phyloP scores from a whole-genome alignment of 2,888 invertebrate species.

The Apamea sordens region DNA sequence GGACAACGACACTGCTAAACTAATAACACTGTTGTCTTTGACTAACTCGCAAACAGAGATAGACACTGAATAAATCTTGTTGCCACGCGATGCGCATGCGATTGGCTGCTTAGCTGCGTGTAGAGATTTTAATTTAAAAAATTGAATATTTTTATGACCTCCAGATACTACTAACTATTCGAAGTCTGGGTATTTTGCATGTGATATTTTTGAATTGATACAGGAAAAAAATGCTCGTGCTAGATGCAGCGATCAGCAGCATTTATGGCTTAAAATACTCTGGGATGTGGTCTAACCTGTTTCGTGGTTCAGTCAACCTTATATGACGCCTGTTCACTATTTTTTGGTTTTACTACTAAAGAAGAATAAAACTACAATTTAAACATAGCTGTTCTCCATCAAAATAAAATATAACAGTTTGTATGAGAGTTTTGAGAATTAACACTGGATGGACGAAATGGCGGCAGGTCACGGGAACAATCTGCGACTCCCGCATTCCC shows the following conservation, averaged over 20 bases:
- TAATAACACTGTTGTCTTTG: constrained; percentile 13
- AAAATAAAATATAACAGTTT: not conserved
- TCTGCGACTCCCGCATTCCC: too few relatives aligned
- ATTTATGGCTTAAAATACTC: constrained; percentile 21
- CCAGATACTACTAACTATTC: not conserved
- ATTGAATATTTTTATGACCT: not conserved
- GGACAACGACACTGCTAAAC: constrained; percentile 18
- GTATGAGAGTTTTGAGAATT: not conserved
- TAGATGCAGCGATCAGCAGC: not conserved
- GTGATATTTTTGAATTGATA: not conserved
- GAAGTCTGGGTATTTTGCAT: not conserved
- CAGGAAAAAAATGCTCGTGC: not conserved
- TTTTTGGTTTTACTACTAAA: not conserved
- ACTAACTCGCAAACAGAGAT: constrained; percentile 7
- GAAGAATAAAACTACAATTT: not conserved
- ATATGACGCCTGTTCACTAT: not conserved
- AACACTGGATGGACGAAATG: too few relatives aligned
- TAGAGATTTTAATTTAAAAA: not conserved
- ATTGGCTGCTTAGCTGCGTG: not conserved
- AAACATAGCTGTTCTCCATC: not conserved
- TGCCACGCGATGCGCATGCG: not conserved
- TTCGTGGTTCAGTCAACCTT: constrained; percentile 44
- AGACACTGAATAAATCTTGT: not conserved
- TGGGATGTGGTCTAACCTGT: constrained; percentile 39
- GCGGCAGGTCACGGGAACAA: too few relatives aligned